Evolutionary conservation across 2,888 invertebrate species (phyloP).

Genomic region (Pharmacophagus antenor): DNA sequence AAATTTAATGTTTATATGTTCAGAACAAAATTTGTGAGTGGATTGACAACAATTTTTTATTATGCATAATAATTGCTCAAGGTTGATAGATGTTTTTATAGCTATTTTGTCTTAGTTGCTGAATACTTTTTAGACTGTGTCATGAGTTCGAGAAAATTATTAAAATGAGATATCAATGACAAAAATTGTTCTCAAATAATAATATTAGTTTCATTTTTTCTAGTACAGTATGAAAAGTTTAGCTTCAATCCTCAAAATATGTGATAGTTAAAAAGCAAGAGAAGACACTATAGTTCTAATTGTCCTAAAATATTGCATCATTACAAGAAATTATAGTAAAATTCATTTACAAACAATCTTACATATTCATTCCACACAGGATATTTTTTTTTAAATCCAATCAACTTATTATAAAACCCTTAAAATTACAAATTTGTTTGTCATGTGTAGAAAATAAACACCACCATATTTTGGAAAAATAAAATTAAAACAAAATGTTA

Average conservation of each 20-base stretch:
- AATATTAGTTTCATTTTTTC: background rate
- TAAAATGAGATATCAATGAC: background rate
- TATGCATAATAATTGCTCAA: constrained; percentile 22
- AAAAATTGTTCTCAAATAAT: background rate
- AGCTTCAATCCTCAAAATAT: background rate
- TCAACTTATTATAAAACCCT: background rate
- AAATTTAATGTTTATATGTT: constrained; percentile 9
- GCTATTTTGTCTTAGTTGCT: background rate
- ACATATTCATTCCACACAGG: background rate
- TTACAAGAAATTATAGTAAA: background rate
- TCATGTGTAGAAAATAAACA: background rate
- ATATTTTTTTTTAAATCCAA: background rate
- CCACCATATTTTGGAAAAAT: background rate
- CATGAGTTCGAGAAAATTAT: background rate
- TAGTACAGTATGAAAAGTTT: background rate
- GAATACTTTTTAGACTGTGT: constrained; percentile 1
- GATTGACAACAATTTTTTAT: constrained; percentile 1
- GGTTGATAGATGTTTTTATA: background rate
- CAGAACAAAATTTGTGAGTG: constrained; percentile 21
- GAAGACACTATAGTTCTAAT: background rate
- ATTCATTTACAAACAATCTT: no score
- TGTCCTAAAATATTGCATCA: background rate
- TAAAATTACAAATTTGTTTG: background rate
- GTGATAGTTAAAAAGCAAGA: background rate
- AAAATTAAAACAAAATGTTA: background rate